Evolutionary conservation across 2,797 vertebrate genomes (phyloP).

Genomic region (Distichodus sexfasciatus): DNA sequence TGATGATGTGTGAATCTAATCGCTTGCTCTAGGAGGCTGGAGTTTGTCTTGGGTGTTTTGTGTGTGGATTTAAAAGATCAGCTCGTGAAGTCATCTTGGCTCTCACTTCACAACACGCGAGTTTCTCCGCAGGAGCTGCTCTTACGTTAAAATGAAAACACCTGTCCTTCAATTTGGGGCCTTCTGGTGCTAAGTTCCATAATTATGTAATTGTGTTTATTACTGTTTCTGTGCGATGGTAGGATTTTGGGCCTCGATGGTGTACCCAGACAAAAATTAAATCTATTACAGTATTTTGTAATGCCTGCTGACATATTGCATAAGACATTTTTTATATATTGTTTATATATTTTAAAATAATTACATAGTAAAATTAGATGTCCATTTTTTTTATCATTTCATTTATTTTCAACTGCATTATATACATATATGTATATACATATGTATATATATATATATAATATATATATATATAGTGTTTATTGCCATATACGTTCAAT

Average conservation of each 20-base stretch:
- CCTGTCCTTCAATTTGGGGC: not conserved
- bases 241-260: not conserved
- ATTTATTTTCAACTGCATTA: no score
- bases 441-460: no score
- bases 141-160: not conserved
- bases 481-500: no score
- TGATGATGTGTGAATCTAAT: slow-evolving; percentile 36
- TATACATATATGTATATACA: no score
- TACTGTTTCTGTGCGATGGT: slow-evolving; percentile 18
- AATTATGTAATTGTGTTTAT: slow-evolving; percentile 27
- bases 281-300: no score
- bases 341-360: no score
- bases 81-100: slow-evolving; percentile 18
- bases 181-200: not conserved
- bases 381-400: no score
- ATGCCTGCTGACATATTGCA: no score
- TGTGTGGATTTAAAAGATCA: slow-evolving; percentile 14
- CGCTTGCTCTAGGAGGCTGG: slow-evolving; percentile 34
- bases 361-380: no score
- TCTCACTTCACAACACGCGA: slow-evolving; percentile 14
- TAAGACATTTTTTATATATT: no score
- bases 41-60: slow-evolving; percentile 39
- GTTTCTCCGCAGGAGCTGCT: not conserved
- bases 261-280: no score
- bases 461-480: no score